phyloP scores from a whole-genome alignment of 1,140 invertebrate species.

The Odontomachus brunneus region DNA sequence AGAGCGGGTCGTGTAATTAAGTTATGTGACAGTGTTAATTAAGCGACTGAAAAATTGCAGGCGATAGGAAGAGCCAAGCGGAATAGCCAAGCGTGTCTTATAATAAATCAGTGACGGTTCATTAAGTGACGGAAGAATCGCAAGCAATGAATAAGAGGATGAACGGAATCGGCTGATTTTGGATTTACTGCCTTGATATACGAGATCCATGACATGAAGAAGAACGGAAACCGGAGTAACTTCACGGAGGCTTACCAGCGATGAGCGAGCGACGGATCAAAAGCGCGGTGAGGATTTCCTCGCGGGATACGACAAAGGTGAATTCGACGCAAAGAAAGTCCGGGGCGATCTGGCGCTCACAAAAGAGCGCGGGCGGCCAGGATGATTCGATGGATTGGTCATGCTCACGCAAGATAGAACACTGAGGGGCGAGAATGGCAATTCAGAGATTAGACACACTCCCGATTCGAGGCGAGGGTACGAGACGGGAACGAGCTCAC shows the following conservation, averaged over 20 bases:
- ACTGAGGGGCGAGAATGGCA: conserved; percentile 51
- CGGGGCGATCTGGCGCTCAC: conserved; percentile 22
- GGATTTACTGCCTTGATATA: background rate
- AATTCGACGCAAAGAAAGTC: conserved; percentile 55
- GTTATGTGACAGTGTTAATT: background rate
- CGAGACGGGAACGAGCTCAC: background rate
- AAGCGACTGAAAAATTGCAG: background rate
- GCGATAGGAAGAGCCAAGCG: background rate
- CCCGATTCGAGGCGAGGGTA: conserved; percentile 10
- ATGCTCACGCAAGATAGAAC: conserved; percentile 60
- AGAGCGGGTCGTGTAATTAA: conserved; percentile 4
- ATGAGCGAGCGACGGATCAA: too few relatives aligned
- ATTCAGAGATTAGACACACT: conserved; percentile 72
- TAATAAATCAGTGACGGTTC: too few relatives aligned
- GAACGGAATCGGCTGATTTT: too few relatives aligned
- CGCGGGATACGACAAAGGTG: conserved; percentile 9
- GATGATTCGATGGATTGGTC: conserved; percentile 68
- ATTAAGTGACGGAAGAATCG: too few relatives aligned
- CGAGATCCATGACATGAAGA: background rate
- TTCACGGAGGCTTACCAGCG: background rate
- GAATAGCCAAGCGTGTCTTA: background rate
- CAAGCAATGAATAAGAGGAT: too few relatives aligned
- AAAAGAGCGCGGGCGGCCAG: conserved; percentile 47
- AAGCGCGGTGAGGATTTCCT: conserved; percentile 5
- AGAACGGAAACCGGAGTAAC: background rate